Base-by-base conservation (phyloP, 64 coral and sea anemone species). In the Pocillopora damicornis region DNA sequence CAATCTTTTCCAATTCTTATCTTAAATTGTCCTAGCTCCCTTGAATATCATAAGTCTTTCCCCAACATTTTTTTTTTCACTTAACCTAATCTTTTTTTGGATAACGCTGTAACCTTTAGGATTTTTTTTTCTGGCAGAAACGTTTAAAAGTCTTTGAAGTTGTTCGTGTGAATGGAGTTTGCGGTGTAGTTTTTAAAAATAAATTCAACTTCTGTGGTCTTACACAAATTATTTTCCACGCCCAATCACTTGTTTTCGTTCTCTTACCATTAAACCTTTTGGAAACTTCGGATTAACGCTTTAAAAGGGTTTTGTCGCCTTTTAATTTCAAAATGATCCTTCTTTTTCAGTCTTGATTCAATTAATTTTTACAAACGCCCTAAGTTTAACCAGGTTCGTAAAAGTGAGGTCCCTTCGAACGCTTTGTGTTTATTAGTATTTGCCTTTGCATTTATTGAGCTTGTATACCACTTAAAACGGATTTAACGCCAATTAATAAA, bases 401-500 rank as follows among this genome's bases (percentile, higher is more conserved):
- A 11, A 84, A 85, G 42, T 51, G 42, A 51, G 26, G 36, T 12
- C 81, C 65, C 11, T 85, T 85, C n/a, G 81, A 45, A 12, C 64
- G 81, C 37, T 15, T 13, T 22, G 1, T 13, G 64, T 23, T 56
- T 72, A 85, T 85, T 58, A 73, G 22, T 85, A 73, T 85, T 85
- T 51, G 65, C 38, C 23, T 42, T 72, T 57, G 81, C 64, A 85
- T 85, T 85, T 85, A 85, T 85, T 73, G 81, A 58, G 63, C 64
- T 85, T 85, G 63, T 73, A 26, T 45, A 57, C 81, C 65, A 85
- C 81, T 85, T 85, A 85, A 85, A 85, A 85, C 61, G 64, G 81
- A 72, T 65, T 73, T 85, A 85, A 85, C 69, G 81, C 51, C 81
- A 58, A 85, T 85, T 85, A 72, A 37, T 71, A 85, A 85, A 85